Evolutionary conservation across 2,113 vertebrate genomes (phyloP).

Genomic region (Hippocampus guttulatus): DNA sequence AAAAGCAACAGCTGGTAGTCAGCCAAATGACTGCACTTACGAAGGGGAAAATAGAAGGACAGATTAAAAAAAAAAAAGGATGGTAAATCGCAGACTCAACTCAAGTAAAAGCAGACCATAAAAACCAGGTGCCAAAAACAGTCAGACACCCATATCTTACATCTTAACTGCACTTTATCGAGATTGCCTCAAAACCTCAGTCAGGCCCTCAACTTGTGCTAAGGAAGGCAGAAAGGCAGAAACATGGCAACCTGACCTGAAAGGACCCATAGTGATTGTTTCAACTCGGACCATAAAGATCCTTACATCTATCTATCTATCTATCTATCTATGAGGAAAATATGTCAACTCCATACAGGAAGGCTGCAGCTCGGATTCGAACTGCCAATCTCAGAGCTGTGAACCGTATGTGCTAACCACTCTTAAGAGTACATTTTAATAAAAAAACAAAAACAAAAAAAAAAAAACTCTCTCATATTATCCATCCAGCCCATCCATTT

Average conservation of each 20-base stretch:
- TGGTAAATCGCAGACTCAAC: conserved; percentile 12
- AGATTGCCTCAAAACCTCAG: conserved; percentile 28
- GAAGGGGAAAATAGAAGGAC: conserved; percentile 51
- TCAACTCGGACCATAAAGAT: conserved; percentile 27
- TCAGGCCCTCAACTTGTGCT: conserved; percentile 22
- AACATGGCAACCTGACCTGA: conserved; percentile 18
- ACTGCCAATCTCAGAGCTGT: no score
- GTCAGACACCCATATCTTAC: conserved; percentile 28
- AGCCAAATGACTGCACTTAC: conserved; percentile 54
- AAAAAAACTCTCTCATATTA: no score
- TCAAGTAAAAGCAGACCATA: conserved; percentile 27
- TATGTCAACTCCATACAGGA: no score
- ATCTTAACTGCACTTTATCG: conserved; percentile 46
- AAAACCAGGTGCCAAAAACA: conserved; percentile 44
- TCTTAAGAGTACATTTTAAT: no score
- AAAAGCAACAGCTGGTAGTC: conserved; percentile 59
- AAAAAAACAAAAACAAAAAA: no score
- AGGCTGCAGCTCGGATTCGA: no score
- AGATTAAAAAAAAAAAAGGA: conserved; percentile 27
- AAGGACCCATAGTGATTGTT: conserved; percentile 32
- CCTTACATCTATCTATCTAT: conserved; percentile 14
- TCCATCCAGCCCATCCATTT: no score
- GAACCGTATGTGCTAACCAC: no score
- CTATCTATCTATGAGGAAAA: no score
- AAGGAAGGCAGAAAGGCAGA: conserved; percentile 13